phyloP scores from a whole-genome alignment of 1,140 invertebrate genomes.

The Colletes latitarsis region DNA sequence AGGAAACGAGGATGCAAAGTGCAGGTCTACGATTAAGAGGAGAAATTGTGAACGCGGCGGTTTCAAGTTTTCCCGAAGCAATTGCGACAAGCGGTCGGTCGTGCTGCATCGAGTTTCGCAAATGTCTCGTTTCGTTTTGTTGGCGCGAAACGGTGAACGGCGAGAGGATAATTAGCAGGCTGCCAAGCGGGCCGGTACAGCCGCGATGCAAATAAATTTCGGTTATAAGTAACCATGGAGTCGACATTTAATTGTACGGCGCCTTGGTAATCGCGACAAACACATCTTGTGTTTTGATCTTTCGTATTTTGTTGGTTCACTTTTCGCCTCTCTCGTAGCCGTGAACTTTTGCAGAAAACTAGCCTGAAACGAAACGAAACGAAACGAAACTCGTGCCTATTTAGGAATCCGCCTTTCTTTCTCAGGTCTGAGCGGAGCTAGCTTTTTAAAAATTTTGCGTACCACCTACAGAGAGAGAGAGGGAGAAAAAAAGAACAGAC shows the following conservation, averaged over 20 bases:
- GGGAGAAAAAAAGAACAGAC: background rate
- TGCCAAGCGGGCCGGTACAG: constrained; percentile 38
- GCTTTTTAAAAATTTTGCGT: constrained; percentile 53
- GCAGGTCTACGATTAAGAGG: constrained; percentile 5
- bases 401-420: constrained; percentile 32
- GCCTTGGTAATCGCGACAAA: constrained; percentile 40
- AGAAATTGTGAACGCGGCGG: constrained; percentile 68
- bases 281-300: background rate
- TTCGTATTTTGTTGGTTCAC: background rate
- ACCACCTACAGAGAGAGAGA: constrained; percentile 7
- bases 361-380: too few relatives aligned
- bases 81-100: too few relatives aligned
- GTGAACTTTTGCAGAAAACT: constrained; percentile 26
- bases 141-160: constrained; percentile 33
- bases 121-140: constrained; percentile 37
- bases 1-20: background rate
- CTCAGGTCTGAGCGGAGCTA: background rate
- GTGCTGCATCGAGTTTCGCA: too few relatives aligned
- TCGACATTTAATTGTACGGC: constrained; percentile 76
- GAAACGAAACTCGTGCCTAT: constrained; percentile 31
- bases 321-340: constrained; percentile 14
- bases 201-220: constrained; percentile 72
- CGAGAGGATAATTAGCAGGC: constrained; percentile 73
- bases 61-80: constrained; percentile 66
- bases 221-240: constrained; percentile 70